Evolutionary conservation across 2,888 invertebrate genomes (phyloP), one percentile per base, ranked within the genome.

Genomic region (Boloria euphrosyne): DNA sequence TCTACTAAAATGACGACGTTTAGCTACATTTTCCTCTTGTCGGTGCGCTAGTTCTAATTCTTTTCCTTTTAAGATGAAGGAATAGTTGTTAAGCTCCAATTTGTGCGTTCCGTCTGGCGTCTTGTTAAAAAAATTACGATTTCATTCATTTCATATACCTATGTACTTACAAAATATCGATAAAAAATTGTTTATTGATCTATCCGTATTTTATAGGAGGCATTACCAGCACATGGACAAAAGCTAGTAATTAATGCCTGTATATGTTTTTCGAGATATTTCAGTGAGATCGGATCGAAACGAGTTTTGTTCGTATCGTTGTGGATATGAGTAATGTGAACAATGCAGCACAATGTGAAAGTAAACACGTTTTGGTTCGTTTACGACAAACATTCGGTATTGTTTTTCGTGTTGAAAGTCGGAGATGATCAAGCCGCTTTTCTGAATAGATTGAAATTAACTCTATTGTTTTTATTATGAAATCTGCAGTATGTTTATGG

Each of bases 241-340:
- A 55, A 65, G 52, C 51, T 38, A 43, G 66, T 62, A 64, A 67
- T 64, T 64, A 60, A 60, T 64, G 38, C 16, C 60, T 51, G 50
- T 66, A 61, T 47, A 55, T 14, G 46, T 65, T 52, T 65, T 57
- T 46, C 16, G 49, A 57, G 49, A 61, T 66, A 62, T 66, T 69
- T 65, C 58, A 57, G 54, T 67, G 59, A 54, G 59, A 63, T 67
- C 65, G 54, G 13, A 62, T 67, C 57, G 51, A 38, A 62, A 67
- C 66, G 27, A 59, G 63, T 69, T 67, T 51, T 43, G 49, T 52
- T 63, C 18, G 66, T 69, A 59, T 58, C 66, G 50, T 65, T 46
- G 61, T 65, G 81, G 79, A 80, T 66, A 66, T 64, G 63, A 66
- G 63, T 64, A 64, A 69, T 66, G 66, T 66, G 58, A 65, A 62